Evolutionary conservation across 2,888 invertebrate genomes (phyloP).

Genomic region (Trissolcus brochymenae): DNA sequence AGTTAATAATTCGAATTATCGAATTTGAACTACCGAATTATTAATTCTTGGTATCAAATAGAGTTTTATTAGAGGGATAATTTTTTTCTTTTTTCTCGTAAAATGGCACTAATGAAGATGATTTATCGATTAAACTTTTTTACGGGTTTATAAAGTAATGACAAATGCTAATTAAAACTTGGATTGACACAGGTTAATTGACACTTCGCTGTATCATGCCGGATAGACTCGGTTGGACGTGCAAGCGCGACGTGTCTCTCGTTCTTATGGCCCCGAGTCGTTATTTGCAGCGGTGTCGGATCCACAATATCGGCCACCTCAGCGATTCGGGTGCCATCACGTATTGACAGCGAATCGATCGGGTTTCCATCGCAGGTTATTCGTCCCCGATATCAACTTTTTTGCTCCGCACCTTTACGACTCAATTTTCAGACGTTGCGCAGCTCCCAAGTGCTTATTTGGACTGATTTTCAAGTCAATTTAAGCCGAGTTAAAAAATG

Average conservation of each 20-base stretch:
- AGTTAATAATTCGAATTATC: no score
- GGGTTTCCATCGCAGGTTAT: constrained; percentile 66
- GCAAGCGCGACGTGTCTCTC: constrained; percentile 9
- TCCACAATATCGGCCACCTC: constrained; percentile 35
- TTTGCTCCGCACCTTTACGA: not conserved
- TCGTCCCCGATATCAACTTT: constrained; percentile 12
- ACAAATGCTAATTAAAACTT: constrained; percentile 18
- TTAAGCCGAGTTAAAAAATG: no score
- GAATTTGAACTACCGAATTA: no score
- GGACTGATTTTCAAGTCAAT: no score
- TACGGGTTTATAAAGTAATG: not conserved
- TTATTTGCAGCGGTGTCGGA: constrained; percentile 34
- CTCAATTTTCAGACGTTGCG: constrained; percentile 13
- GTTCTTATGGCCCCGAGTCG: constrained; percentile 24
- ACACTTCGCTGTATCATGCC: constrained; percentile 17
- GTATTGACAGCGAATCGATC: constrained; percentile 62
- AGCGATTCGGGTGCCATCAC: constrained; percentile 70
- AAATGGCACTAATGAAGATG: no score
- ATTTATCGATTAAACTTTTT: no score
- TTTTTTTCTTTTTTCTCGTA: no score
- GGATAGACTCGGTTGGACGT: constrained; percentile 13
- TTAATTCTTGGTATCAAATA: no score
- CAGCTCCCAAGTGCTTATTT: no score
- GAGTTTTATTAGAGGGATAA: no score
- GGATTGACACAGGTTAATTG: constrained; percentile 24